A percentile compares a stretch with the other conserved stretches of the same genome.
Evolutionary conservation across 2,888 invertebrate genomes (phyloP).

Genomic region (Branchipolynoe longqiensis): DNA sequence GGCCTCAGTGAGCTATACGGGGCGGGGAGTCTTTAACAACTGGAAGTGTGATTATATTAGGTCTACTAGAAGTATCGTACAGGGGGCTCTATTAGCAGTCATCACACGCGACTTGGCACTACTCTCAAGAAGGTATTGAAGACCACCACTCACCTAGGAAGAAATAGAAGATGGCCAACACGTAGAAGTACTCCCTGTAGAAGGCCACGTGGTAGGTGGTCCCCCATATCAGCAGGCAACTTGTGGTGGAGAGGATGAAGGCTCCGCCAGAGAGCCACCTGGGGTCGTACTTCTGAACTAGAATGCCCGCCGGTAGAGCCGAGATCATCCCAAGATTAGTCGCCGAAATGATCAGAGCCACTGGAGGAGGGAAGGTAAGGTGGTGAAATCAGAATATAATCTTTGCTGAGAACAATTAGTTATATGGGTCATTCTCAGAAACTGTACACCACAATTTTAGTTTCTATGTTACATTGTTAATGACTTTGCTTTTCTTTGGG

Average conservation of each 20-base stretch:
- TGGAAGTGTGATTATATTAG: no score
- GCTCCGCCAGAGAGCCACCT: slow-evolving; percentile 48
- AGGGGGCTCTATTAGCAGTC: no score
- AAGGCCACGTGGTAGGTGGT: slow-evolving; percentile 32
- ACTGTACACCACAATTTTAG: no score
- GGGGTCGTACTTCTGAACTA: slow-evolving; percentile 47
- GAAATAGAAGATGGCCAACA: slow-evolving; percentile 24
- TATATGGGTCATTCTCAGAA: no score
- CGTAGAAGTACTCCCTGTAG: slow-evolving; percentile 29
- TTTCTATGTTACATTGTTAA: no score
- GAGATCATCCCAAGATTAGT: slow-evolving; percentile 28
- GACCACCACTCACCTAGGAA: slow-evolving; percentile 7
- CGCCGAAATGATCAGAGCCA: slow-evolving; percentile 25
- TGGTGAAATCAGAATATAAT: no score
- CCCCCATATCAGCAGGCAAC: slow-evolving; percentile 29
- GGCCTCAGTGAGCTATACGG: no score
- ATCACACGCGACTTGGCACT: neutral
- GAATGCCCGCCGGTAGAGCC: neutral
- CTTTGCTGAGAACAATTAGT: no score
- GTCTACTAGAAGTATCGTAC: no score
- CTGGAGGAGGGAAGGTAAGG: slow-evolving; percentile 4
- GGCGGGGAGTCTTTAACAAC: no score
- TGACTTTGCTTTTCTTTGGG: no score
- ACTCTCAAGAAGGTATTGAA: neutral
- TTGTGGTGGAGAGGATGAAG: neutral